Percentiles rank a stretch among this genome's conserved stretches.
Conservation (phyloP, 2,797 vertebrate species). For the Xenops minutus region DNA sequence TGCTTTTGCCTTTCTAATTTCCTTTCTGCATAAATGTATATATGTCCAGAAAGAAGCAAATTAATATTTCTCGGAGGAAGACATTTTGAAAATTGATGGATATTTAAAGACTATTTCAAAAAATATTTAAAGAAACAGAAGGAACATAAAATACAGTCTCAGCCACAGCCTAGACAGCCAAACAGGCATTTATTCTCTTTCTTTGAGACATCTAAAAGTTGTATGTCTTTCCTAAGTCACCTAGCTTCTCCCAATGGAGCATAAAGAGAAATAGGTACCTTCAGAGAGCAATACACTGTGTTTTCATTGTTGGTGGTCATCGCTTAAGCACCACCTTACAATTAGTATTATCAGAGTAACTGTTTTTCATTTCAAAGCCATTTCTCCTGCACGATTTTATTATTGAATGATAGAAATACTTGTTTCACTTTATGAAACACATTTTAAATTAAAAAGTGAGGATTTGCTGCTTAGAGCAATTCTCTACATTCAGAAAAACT, state of each 20-base stretch:
- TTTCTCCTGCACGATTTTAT: not conserved
- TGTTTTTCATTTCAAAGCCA: not conserved
- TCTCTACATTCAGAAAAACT: not conserved
- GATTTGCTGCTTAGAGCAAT: not conserved
- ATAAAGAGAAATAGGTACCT: not conserved
- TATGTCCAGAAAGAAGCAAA: not conserved
- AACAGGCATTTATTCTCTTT: not conserved
- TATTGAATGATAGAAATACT: not conserved
- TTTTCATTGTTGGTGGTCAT: accelerated
- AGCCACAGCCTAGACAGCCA: not conserved
- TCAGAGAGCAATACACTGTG: not conserved
- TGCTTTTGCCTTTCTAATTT: not conserved
- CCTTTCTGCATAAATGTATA: not conserved
- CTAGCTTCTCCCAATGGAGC: not conserved
- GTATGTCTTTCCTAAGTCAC: not conserved
- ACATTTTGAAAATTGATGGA: not conserved
- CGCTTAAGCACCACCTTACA: not conserved
- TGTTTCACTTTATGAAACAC: not conserved
- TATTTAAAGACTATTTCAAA: not conserved
- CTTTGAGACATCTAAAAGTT: not conserved
- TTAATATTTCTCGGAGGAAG: not conserved
- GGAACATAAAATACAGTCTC: not conserved
- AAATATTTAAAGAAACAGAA: not conserved
- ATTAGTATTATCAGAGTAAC: not conserved
- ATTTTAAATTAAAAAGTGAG: not conserved